Percentiles rank a stretch among this genome's conserved stretches.
Conservation (phyloP, 2,113 vertebrate genomes). For the Halichoerus grypus region DNA sequence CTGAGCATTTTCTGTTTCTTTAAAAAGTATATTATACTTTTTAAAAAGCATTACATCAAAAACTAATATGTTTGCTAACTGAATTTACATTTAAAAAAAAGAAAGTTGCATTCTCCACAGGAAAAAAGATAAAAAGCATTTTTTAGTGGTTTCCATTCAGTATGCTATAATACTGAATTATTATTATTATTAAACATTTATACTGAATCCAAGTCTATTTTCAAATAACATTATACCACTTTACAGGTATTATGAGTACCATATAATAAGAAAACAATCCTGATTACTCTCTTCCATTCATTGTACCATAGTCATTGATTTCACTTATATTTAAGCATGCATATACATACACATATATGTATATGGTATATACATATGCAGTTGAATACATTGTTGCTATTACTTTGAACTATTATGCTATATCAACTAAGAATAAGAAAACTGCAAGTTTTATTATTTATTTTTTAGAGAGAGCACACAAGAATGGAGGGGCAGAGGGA, state of each 20-base stretch:
- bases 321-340: background rate
- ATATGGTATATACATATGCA: background rate
- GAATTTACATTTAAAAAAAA: background rate
- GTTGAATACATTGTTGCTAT: background rate
- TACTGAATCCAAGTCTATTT: background rate
- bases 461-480: too few relatives aligned
- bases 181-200: background rate
- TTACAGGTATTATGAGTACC: background rate
- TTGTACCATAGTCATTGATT: background rate
- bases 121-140: background rate
- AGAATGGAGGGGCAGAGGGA: background rate
- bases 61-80: too few relatives aligned
- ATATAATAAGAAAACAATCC: background rate
- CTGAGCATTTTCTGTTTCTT: background rate
- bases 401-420: background rate
- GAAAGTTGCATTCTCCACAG: background rate
- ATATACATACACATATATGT: background rate
- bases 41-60: background rate
- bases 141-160: background rate
- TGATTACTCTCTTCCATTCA: background rate
- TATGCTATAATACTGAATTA: background rate
- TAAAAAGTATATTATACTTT: background rate
- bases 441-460: background rate
- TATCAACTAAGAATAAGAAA: background rate
- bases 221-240: background rate